Conservation (phyloP, 2,797 vertebrate genomes). For the Staurois parvus region DNA sequence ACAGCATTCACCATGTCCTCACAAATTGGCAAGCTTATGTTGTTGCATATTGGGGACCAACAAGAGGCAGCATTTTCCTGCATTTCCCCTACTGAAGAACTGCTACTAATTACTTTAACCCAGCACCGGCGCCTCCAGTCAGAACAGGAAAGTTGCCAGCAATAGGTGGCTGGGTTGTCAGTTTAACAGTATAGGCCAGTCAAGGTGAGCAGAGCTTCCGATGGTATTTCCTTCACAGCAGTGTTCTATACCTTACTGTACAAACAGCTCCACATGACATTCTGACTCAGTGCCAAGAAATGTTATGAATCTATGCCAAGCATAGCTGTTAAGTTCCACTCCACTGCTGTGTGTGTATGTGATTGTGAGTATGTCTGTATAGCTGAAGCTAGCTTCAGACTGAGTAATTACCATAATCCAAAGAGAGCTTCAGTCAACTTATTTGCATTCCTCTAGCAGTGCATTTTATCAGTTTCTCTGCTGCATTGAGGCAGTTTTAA, state of each 20-base stretch:
- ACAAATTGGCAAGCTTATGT: conserved; percentile 17
- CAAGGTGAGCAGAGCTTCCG: conserved; percentile 68
- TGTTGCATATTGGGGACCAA: conserved; percentile 14
- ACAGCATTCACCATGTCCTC: not conserved
- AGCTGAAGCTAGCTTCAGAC: conserved; percentile 84
- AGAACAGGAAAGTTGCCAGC: conserved; percentile 69
- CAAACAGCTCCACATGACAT: conserved; percentile 75
- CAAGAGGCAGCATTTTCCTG: conserved; percentile 32
- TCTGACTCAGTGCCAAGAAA: conserved; percentile 74
- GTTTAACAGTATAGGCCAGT: conserved; percentile 66
- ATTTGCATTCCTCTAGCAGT: conserved; percentile 79
- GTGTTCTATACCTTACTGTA: conserved; percentile 70
- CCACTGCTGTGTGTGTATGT: conserved; percentile 72
- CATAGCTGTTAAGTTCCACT: conserved; percentile 79
- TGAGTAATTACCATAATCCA: conserved; percentile 82
- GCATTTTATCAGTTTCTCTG: conserved; percentile 74
- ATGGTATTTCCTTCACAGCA: conserved; percentile 72
- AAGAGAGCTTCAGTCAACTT: conserved; percentile 74
- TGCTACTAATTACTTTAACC: conserved; percentile 51
- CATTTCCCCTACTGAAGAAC: conserved; percentile 36
- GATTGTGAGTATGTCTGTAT: conserved; percentile 74
- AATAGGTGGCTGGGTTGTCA: conserved; percentile 58
- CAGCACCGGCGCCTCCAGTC: conserved; percentile 64
- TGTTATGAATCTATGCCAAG: conserved; percentile 75
- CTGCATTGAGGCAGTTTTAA: conserved; percentile 69